These are phyloP conservation scores for Chrysolina haemoptera DNA, from an alignment of 2,888 invertebrate species.

Conservation along the genomic window DNA sequence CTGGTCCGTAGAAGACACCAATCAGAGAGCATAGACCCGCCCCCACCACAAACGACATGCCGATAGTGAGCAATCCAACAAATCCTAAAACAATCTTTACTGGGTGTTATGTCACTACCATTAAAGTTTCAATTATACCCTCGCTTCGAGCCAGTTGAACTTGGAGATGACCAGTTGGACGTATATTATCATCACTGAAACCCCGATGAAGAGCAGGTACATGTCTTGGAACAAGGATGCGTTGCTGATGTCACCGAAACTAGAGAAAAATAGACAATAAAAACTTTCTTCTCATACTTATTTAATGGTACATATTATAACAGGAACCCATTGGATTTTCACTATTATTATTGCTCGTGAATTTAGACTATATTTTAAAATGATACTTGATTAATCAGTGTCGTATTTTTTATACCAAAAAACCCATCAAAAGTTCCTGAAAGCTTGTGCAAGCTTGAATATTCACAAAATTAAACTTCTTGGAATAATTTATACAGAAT, in stretches of 20 bases:
- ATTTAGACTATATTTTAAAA: too few species aligned
- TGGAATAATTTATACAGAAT: too few species aligned
- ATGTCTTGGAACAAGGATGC: constrained; percentile 82
- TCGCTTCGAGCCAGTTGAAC: constrained; percentile 82
- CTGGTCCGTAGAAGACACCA: constrained; percentile 84
- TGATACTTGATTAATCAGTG: too few species aligned
- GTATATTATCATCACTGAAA: constrained; percentile 81
- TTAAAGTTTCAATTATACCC: constrained; percentile 69
- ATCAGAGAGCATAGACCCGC: constrained; percentile 81
- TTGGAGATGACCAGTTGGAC: constrained; percentile 82
- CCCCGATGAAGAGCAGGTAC: constrained; percentile 79
- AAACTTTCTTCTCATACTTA: too few species aligned
- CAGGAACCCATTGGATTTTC: too few species aligned
- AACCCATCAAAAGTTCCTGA: too few species aligned
- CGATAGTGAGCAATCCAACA: constrained; percentile 81
- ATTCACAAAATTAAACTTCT: too few species aligned
- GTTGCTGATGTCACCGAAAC: constrained; percentile 84
- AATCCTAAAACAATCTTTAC: constrained; percentile 77
- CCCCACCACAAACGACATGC: constrained; percentile 81
- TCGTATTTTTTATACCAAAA: too few species aligned
- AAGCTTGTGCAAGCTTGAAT: too few species aligned
- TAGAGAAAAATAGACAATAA: constrained; percentile 55
- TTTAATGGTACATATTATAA: too few species aligned
- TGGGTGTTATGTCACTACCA: constrained; percentile 41
- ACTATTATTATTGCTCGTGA: too few species aligned